Base-by-base conservation (phyloP, 1,140 invertebrate species). In the Procambarus clarkii region DNA sequence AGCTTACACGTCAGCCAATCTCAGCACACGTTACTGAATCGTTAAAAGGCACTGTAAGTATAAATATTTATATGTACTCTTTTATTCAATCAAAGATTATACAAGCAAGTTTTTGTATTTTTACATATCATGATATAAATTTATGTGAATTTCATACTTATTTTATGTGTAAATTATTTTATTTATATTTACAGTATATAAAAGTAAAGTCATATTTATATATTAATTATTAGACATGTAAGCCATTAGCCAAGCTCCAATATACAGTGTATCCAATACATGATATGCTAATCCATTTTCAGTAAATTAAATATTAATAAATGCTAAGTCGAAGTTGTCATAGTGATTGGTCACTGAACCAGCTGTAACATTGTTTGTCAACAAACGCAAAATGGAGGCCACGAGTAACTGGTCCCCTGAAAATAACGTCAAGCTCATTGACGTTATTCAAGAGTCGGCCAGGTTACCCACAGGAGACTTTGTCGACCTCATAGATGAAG, bases 401-500 rank as follows among this genome's bases (percentile, higher is more conserved):
- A 48, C 46, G 24, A 78, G 85, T 45, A 87, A 60, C 76, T 87
- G 85, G 85, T 15, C 60, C 24, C 21, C 45, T 8, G 85, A 87
- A 18, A 87, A 78, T 44, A 45, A 58, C 74, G 4, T 78, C 1
- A 45, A 79, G 45, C n/a, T 87, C 7, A 9, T 34, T 2, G 50
- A 78, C 8, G 50, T 58, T 74, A 79, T 87, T 18, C 85, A 87
- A 60, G 85, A 87, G 60, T 60, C 85, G n/a, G 45, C 74, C 46
- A 87, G 3, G 15, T 64, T 87, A 24, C 85, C 85, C 44, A 45
- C 71, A 45, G 85, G 77, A 50, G 76, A 79, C 34, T 34, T 77
- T 15, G 85, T n/a, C 1, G 74, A 87, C 18, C 74, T 87, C n/a
- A 48, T 87, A 15, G 85, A 87, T 11, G 85, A 87, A 74, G 76